Conservation (phyloP, 2,797 vertebrate species). For the Sebastes hubbsi region DNA sequence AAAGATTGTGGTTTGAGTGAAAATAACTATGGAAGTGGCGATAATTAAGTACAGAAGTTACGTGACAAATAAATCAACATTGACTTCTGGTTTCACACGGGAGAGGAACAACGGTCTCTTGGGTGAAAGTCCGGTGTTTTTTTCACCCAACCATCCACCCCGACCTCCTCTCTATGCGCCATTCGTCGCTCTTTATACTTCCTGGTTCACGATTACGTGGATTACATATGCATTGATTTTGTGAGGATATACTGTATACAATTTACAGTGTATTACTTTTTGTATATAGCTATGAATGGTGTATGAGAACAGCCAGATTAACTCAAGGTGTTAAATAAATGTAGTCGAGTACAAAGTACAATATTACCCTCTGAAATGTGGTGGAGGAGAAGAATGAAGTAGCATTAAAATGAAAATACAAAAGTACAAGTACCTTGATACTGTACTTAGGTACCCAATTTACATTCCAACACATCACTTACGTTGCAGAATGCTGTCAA, state of each 20-base stretch:
- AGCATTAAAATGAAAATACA: background rate
- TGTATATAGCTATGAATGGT: fast-evolving
- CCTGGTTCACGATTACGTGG: too few species aligned
- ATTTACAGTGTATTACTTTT: fast-evolving
- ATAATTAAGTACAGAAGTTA: background rate
- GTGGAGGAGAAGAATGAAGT: background rate
- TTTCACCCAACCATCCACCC: too few species aligned
- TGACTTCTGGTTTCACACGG: background rate
- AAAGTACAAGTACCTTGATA: background rate
- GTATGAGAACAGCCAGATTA: too few species aligned
- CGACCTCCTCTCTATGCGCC: too few species aligned
- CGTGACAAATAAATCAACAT: background rate
- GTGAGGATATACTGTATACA: too few species aligned
- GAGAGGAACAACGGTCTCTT: background rate
- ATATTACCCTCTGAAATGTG: background rate
- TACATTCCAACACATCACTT: background rate
- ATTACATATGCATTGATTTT: too few species aligned
- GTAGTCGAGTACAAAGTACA: background rate
- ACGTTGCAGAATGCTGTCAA: background rate
- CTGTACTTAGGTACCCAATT: background rate
- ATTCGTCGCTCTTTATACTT: too few species aligned
- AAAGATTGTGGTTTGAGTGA: background rate
- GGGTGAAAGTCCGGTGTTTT: too few species aligned
- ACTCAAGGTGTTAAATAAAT: background rate
- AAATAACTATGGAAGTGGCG: background rate